Evolutionary conservation across 2,888 invertebrate genomes (phyloP), one percentile per base, ranked within the genome.

Genomic region (Drosophila mayaguana): DNA sequence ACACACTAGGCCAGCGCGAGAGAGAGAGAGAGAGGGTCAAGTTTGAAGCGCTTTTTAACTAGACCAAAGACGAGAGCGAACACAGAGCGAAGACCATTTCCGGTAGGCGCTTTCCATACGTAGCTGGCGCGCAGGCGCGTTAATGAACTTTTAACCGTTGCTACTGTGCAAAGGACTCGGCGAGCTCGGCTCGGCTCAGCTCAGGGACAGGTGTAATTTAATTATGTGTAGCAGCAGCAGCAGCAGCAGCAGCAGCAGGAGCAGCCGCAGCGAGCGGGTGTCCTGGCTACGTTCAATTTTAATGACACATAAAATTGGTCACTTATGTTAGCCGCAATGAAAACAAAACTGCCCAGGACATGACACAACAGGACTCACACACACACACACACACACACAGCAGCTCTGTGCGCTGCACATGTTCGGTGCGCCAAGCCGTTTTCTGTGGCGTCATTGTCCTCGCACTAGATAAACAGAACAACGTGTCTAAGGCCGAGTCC

Each of bases 261-360:
- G 25, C 25, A 28, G 28, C 28, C 7, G 28, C 28, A 28, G 46
- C 40, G 46, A 56, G 63, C 36, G 64, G 54, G 57, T 56, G 67
- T 68, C 57, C 65, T 71, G 63, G 72, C 66, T 66, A 83, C 80
- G 88, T 88, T 82, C 83, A 83, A 85, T 90, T 90, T 90, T 90
- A 90, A 90, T 89, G 90, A 83, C 87, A 89, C 90, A 89, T 90
- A 83, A 89, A 89, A 90, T 89, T 89, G 89, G 89, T 90, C 90
- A 90, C 90, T 89, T 89, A 90, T 82, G 88, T 78, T 77, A 63
- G 77, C 77, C 80, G 70, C 89, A 84, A 89, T 87, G 89, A 84
- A 89, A 89, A 84, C 89, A 84, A 84, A 89, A 84, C 84, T 87
- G 84, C 72, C 81, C 89, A 81, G 89, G 82, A 89, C 89, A 85